Percentiles rank a stretch among this genome's conserved stretches.
phyloP scores from a whole-genome alignment of 2,888 invertebrate species.

The Drosophila emarginata region DNA sequence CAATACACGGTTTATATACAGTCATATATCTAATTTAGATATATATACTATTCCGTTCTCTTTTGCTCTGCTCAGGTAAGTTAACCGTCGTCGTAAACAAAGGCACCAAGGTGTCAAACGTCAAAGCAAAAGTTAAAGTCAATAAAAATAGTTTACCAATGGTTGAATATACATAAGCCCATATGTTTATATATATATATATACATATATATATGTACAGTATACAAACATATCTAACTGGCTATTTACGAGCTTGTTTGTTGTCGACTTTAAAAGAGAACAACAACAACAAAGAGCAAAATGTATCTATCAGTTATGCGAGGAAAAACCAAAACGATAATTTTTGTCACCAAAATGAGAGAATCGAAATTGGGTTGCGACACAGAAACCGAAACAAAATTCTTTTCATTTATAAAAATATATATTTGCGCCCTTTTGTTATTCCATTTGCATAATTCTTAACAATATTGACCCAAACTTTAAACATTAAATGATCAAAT shows the following conservation, averaged over 20 bases:
- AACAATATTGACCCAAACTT: conserved; percentile 24
- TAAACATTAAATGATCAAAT: conserved; percentile 11
- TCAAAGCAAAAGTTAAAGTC: conserved; percentile 71
- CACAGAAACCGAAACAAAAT: conserved; percentile 41
- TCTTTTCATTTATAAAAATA: conserved; percentile 17
- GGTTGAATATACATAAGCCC: conserved; percentile 32
- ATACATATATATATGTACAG: neutral
- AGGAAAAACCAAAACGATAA: conserved; percentile 3
- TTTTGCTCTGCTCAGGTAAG: conserved; percentile 21
- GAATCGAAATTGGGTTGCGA: conserved; percentile 51
- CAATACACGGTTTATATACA: neutral
- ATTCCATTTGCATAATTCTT: conserved; percentile 54
- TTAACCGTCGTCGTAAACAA: conserved; percentile 61
- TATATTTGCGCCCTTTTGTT: conserved; percentile 25
- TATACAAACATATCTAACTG: conserved; percentile 35
- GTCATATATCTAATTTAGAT: neutral
- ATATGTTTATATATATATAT: conserved; percentile 10
- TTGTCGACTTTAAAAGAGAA: conserved; percentile 73
- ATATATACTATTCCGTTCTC: neutral
- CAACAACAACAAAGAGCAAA: conserved; percentile 40
- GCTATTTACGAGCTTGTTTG: conserved; percentile 71
- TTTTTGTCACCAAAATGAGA: conserved; percentile 35
- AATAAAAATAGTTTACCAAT: conserved; percentile 68
- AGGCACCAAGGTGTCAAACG: conserved; percentile 73
- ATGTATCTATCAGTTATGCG: conserved; percentile 55